phyloP scores from a whole-genome alignment of 2,113 vertebrate species.

The Trachemys scripta region DNA sequence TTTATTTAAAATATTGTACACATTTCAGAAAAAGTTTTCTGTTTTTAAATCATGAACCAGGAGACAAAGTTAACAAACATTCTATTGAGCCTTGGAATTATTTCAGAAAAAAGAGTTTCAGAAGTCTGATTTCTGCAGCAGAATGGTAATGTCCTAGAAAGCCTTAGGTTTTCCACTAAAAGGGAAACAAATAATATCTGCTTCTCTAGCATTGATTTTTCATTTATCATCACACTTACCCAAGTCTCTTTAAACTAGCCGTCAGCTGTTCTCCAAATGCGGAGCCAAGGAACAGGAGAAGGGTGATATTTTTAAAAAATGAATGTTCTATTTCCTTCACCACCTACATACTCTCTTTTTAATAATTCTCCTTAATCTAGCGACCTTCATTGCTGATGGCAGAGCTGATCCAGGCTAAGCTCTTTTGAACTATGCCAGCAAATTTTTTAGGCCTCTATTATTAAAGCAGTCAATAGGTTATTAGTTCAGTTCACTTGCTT shows the following conservation, averaged over 20 bases:
- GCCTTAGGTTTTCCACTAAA: background rate
- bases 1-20: background rate
- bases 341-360: background rate
- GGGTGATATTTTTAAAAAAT: background rate
- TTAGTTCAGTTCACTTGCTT: background rate
- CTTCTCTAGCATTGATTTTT: constrained; percentile 44
- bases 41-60: background rate
- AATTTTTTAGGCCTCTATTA: background rate
- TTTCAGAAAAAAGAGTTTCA: constrained; percentile 30
- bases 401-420: background rate
- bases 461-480: background rate
- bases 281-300: background rate
- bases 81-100: constrained; percentile 38
- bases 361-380: background rate
- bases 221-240: constrained; percentile 24
- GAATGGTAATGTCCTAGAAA: constrained; percentile 18
- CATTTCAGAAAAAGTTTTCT: background rate
- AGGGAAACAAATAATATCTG: constrained; percentile 4
- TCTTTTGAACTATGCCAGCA: background rate
- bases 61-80: constrained; percentile 33
- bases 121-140: constrained; percentile 15
- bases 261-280: constrained; percentile 24
- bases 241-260: background rate
- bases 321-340: background rate
- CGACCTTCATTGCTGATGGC: background rate